Base-by-base conservation (phyloP, 2,113 vertebrate species). In the Coracopsis vasa region DNA sequence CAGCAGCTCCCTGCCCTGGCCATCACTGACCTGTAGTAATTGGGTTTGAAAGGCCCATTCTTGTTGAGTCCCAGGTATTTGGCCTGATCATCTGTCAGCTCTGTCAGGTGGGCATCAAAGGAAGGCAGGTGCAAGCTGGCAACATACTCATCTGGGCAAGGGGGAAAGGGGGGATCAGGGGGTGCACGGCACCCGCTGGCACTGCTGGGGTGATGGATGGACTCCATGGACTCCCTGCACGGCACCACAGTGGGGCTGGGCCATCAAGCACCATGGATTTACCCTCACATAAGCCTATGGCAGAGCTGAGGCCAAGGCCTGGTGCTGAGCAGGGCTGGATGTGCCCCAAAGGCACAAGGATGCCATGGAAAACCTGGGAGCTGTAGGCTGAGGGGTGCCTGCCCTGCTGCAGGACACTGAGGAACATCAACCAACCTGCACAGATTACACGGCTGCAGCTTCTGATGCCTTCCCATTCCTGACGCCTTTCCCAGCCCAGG, bases 11-110 rank as follows among this genome's bases (percentile, higher is more conserved):
- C n/a, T 14, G 35, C 35, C 45, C 82, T 2, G 2, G 24, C 58
- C 2, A 0, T 19, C 62, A 42, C 93, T 24, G 23, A 98, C 98
- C 98, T 98, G 98, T 99, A 99, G 91, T 99, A 99, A 95, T 99
- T 99, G 94, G 98, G 98, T 96, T 99, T 99, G 94, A 99, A 99
- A 80, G 98, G 98, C 93, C 98, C 98, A 0, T 99, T 99, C 95
- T 99, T 99, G 96, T 99, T 99, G 97, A 99, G 98, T 94, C 98
- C 98, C 97, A 99, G 97, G 90, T 99, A 98, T 58, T 99, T 99
- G 6, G 98, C 98, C 97, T 99, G 98, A 93, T 99, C 98, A 25
- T 99, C 98, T 4, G 97, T 97, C 96, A 99, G 97, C 80, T 99
- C 98, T 3, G 98, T 99, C 97, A 99, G 97, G 95, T 99, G 98